Evolutionary conservation across 2,113 vertebrate species (phyloP).

Genomic region (Atractosteus spatula): DNA sequence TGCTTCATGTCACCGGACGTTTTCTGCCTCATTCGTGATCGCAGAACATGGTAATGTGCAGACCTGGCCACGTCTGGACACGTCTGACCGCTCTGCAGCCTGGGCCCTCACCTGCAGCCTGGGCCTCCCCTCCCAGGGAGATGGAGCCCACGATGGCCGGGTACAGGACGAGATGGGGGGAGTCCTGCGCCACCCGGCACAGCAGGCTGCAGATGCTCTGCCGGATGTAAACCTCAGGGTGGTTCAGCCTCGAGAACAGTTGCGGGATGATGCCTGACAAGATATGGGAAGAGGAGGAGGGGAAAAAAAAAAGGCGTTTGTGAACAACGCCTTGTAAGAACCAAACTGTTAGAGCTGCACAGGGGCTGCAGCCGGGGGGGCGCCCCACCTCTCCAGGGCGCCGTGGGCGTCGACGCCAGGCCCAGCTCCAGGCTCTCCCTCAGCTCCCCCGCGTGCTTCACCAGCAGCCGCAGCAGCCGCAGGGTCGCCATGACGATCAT

Average conservation of each 20-base stretch:
- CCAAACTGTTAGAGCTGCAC: too few relatives aligned
- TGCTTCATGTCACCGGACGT: too few relatives aligned
- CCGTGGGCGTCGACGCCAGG: slow-evolving; percentile 91
- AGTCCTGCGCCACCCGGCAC: slow-evolving; percentile 94
- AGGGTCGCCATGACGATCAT: slow-evolving; percentile 96
- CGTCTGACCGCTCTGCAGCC: background rate
- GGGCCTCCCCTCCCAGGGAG: slow-evolving; percentile 89
- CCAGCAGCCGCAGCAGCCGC: slow-evolving; percentile 83
- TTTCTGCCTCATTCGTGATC: too few relatives aligned
- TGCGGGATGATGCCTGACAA: slow-evolving; percentile 91
- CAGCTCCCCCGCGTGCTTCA: slow-evolving; percentile 96
- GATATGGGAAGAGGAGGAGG: slow-evolving; percentile 11
- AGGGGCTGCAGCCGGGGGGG: too few relatives aligned
- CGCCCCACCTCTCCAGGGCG: slow-evolving; percentile 87
- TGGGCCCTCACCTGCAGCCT: slow-evolving; percentile 76
- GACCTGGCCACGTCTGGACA: too few relatives aligned
- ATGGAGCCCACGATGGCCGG: slow-evolving; percentile 96
- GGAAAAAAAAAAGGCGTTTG: background rate
- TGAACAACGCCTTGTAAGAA: background rate
- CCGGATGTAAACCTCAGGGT: slow-evolving; percentile 93
- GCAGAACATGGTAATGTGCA: too few relatives aligned
- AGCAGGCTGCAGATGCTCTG: slow-evolving; percentile 96
- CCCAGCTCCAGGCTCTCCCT: slow-evolving; percentile 89
- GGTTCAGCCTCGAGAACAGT: slow-evolving; percentile 94
- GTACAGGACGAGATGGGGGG: slow-evolving; percentile 92